Conservation (phyloP, 2,113 vertebrate genomes). For the Saguinus imperator region DNA sequence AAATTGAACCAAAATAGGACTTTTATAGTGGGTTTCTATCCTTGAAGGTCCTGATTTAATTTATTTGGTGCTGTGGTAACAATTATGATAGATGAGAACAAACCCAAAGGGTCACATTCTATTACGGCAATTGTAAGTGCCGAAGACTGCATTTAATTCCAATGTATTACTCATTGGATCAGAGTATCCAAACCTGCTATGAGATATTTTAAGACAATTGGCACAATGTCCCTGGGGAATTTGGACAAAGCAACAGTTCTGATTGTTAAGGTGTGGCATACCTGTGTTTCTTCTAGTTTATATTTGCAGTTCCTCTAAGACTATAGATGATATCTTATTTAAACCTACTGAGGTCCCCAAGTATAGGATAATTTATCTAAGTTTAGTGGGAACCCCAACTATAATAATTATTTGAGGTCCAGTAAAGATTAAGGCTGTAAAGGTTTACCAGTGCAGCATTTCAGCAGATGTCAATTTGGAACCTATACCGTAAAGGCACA, state of each 20-base stretch:
- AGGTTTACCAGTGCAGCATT: neutral
- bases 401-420: neutral
- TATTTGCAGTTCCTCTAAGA: neutral
- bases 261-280: neutral
- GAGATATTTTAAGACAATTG: neutral
- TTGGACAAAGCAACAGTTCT: neutral
- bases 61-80: neutral
- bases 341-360: neutral
- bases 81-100: neutral
- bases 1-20: neutral
- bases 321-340: neutral
- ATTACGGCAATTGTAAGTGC: neutral
- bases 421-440: neutral
- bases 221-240: neutral
- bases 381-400: neutral
- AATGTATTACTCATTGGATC: neutral
- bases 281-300: neutral
- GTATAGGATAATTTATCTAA: neutral
- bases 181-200: neutral
- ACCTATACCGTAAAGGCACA: neutral
- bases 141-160: neutral
- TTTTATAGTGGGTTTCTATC: neutral
- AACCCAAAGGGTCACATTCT: neutral
- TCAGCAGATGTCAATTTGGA: neutral
- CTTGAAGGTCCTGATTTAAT: neutral